Percentiles rank a stretch among this genome's conserved stretches.
Evolutionary conservation across 2,797 vertebrate genomes (phyloP).

Genomic region (Eulemur albifrons): DNA sequence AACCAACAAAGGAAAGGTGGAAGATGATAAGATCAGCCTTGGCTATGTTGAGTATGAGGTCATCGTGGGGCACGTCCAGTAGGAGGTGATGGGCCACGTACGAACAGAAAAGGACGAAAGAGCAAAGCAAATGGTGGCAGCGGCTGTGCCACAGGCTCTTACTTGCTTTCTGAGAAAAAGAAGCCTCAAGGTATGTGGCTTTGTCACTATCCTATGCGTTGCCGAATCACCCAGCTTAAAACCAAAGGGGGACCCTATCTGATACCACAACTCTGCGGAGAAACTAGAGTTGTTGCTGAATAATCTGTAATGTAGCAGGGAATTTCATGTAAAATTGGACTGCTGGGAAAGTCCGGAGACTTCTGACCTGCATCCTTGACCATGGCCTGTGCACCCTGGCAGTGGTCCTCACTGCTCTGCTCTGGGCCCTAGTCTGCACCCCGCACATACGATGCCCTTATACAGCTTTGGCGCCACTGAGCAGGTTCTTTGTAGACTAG

Average conservation of each 20-base stretch:
- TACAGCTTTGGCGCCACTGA: neutral
- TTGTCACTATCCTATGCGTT: neutral
- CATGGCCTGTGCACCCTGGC: neutral
- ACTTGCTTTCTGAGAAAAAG: neutral
- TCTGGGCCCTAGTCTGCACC: neutral
- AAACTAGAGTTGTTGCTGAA: neutral
- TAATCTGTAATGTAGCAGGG: neutral
- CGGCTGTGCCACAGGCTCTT: neutral
- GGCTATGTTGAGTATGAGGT: neutral
- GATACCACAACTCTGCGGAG: neutral
- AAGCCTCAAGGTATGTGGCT: neutral
- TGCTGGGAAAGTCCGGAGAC: neutral
- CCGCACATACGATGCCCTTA: too few relatives aligned
- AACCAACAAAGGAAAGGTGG: constrained; percentile 16
- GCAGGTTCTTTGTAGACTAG: neutral
- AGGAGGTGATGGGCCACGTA: neutral
- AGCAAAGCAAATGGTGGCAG: neutral
- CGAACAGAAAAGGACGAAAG: neutral
- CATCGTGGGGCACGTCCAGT: neutral
- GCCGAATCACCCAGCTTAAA: constrained; percentile 3
- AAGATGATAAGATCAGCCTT: neutral
- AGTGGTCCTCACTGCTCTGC: neutral
- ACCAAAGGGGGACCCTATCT: neutral
- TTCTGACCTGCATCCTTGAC: neutral
- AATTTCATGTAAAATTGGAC: neutral